These are phyloP conservation scores for Collichthys lucidus DNA, from an alignment of 2,113 vertebrate genomes.

Conservation along the genomic window DNA sequence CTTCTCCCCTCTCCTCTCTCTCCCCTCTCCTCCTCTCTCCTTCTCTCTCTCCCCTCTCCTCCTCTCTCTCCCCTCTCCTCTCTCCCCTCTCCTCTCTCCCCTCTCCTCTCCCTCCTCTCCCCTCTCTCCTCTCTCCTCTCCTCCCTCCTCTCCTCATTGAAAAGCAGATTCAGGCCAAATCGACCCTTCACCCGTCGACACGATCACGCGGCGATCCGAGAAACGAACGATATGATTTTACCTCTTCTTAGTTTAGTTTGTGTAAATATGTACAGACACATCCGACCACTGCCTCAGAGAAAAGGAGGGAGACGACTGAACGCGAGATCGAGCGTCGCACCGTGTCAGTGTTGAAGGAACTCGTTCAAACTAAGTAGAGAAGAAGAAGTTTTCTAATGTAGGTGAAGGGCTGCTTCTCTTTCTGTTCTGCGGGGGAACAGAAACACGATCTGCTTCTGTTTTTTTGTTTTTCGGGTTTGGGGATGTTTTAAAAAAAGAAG, in stretches of 20 bases:
- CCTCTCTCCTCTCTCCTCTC: no score
- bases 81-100: no score
- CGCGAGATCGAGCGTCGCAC: background rate
- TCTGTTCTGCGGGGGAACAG: background rate
- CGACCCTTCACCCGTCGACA: background rate
- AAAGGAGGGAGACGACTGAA: background rate
- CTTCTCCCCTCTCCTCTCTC: no score
- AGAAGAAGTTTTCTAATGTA: background rate
- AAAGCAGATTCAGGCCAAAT: no score
- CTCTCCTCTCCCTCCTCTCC: no score
- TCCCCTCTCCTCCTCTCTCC: no score
- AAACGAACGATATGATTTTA: background rate
- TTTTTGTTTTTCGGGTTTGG: background rate
- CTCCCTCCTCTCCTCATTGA: no score
- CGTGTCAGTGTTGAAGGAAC: slow-evolving; percentile 2
- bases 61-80: no score
- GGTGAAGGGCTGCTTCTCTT: slow-evolving; percentile 8
- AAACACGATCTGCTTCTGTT: background rate
- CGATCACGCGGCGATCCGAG: background rate
- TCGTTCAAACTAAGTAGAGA: background rate
- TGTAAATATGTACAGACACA: slow-evolving; percentile 23
- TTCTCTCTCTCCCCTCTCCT: no score
- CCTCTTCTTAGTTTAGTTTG: background rate
- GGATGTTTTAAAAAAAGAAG: background rate
- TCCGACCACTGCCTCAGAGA: slow-evolving; percentile 24